Base-by-base conservation (phyloP, 2,888 invertebrate genomes). In the Drosophila macrospina region DNA sequence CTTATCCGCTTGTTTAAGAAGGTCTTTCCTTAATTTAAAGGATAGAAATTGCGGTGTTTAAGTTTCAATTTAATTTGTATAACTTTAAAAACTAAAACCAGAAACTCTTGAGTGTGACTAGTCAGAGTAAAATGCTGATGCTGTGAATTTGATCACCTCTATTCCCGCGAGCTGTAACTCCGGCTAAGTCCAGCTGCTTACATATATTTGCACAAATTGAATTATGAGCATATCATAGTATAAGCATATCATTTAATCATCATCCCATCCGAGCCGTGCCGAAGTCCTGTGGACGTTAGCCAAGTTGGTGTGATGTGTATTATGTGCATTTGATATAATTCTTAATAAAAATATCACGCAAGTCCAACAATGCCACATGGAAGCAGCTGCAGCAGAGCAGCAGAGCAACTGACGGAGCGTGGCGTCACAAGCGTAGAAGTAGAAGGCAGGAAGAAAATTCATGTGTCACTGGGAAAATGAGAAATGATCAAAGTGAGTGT, bases 401-500 rank as follows among this genome's bases (percentile, higher is more conserved):
- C 15, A 26, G 56, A 44, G 37, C 0, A 42, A n/a, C 20, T 13
- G 11, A 13, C 3, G 8, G 8, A 28, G n/a, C 11, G 5, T 5
- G 13, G 32, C 1, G 10, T 4, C 39, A 11, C 4, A 34, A 28
- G n/a, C n/a, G n/a, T n/a, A n/a, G 39, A 56, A 55, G 37, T 26
- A 56, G 39, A 16, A 10, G 13, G 50, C 45, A 32, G 45, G 67
- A 42, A 37, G 68, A 59, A 36, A 52, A 39, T 73, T 74, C 75
- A 80, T 77, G 69, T 80, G 88, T 79, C 82, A 69, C 72, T 48
- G 55, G 45, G 52, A 75, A 86, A 85, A 85, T 85, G 84, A 85
- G 87, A 89, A 89, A 85, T 85, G 89, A 85, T 89, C 84, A 85
- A 85, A 85, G 87, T 82, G 80, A 85, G 84, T 88, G 89, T 85